These are phyloP conservation scores for Mobula birostris DNA, from an alignment of 2,113 vertebrate genomes.

Conservation along the genomic window DNA sequence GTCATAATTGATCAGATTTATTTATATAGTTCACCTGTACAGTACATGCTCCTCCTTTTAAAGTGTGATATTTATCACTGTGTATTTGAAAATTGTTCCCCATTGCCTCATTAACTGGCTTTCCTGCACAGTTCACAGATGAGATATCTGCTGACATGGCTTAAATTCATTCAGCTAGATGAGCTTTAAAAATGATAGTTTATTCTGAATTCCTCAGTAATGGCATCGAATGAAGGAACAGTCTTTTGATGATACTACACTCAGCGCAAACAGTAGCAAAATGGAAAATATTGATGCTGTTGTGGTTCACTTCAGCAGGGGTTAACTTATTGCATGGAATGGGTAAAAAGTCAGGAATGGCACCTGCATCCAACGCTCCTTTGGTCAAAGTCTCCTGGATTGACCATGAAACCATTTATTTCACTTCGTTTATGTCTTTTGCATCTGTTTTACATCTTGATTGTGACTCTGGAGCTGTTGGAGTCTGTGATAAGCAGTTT, in stretches of 20 bases:
- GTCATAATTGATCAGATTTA: background rate
- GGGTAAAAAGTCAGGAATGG: background rate
- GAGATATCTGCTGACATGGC: background rate
- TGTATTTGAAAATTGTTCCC: background rate
- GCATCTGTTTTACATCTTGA: no score
- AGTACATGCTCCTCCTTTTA: background rate
- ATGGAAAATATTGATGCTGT: background rate
- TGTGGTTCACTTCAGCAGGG: background rate
- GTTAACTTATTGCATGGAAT: background rate
- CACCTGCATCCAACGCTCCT: no score
- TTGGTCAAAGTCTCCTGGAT: no score
- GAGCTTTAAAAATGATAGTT: background rate
- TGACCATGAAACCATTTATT: no score
- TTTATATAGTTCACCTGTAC: background rate
- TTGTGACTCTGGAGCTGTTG: no score
- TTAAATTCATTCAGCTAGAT: background rate
- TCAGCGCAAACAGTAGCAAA: background rate
- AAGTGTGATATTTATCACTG: background rate
- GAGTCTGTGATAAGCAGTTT: no score
- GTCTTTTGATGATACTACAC: background rate
- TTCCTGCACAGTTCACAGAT: background rate
- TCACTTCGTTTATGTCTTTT: no score
- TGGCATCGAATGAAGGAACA: background rate
- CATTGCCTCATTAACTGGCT: background rate
- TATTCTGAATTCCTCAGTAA: background rate